phyloP scores from a whole-genome alignment of 2,113 vertebrate genomes.

The Xenus cinereus region DNA sequence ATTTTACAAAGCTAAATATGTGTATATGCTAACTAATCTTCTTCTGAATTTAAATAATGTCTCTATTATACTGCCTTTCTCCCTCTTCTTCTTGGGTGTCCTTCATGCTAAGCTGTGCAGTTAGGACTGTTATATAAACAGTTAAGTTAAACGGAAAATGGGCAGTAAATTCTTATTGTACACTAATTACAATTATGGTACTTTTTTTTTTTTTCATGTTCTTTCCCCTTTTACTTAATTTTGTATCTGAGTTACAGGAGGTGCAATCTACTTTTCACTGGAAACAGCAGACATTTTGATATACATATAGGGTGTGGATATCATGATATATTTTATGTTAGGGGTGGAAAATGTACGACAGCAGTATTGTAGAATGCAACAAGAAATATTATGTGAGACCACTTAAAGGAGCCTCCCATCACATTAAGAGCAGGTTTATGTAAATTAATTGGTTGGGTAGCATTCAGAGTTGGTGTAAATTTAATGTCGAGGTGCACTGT shows the following conservation, averaged over 20 bases:
- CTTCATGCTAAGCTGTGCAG: not conserved
- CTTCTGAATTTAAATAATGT: not conserved
- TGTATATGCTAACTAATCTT: not conserved
- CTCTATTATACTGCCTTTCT: not conserved
- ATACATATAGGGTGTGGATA: not conserved
- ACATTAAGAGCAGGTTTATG: not conserved
- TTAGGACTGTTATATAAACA: not conserved
- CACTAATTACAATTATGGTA: not conserved
- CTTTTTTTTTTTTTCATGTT: not conserved
- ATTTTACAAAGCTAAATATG: not conserved
- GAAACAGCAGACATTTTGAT: not conserved
- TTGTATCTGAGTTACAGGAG: not conserved
- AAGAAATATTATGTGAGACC: not conserved
- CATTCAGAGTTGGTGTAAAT: not conserved
- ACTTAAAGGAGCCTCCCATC: not conserved
- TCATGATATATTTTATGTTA: not conserved
- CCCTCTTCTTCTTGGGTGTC: not conserved
- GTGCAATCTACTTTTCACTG: not conserved
- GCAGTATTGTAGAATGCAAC: not conserved
- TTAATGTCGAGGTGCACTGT: not conserved
- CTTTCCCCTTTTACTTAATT: not conserved
- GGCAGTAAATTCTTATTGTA: not conserved
- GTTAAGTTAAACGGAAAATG: not conserved
- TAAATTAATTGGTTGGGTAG: not conserved
- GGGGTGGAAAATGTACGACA: not conserved